phyloP scores from a whole-genome alignment of 2,888 invertebrate genomes.

The Aporophyla nigra region DNA sequence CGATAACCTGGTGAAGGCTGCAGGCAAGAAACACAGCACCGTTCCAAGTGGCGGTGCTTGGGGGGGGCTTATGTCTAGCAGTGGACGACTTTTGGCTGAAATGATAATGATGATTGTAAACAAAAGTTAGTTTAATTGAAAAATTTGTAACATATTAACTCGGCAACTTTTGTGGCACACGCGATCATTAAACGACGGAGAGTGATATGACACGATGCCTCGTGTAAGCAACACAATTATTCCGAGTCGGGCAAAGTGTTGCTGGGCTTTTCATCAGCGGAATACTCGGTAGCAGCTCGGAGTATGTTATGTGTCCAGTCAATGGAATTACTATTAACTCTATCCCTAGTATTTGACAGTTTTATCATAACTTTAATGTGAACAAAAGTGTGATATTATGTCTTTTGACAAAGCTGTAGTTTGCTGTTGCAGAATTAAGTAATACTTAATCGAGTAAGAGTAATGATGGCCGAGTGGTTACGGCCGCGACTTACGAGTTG shows the following conservation, averaged over 20 bases:
- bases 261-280: not conserved
- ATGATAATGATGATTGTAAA: too few relatives aligned
- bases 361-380: not conserved
- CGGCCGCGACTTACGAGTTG: too few relatives aligned
- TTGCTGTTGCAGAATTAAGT: not conserved
- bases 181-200: not conserved
- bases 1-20: too few relatives aligned
- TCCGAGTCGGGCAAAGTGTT: not conserved
- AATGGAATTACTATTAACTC: too few relatives aligned
- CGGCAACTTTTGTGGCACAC: not conserved
- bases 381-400: not conserved
- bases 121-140: not conserved
- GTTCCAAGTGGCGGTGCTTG: too few relatives aligned
- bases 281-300: not conserved
- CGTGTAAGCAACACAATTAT: not conserved
- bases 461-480: too few relatives aligned
- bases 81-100: too few relatives aligned
- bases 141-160: not conserved
- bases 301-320: not conserved
- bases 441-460: too few relatives aligned
- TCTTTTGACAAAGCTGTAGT: not conserved
- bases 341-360: not conserved
- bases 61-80: too few relatives aligned
- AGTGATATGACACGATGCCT: not conserved
- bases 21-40: too few relatives aligned